Conservation (phyloP, 2,113 vertebrate genomes). For the chimpanzee (Pan troglodytes) region NHGRI_mPanTro3-v2.1_pri NC_072401.2:89945001-89945500, state of each 20-base stretch:
- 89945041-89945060: slow-evolving; percentile 42
- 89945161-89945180: slow-evolving; percentile 40
- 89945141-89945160: slow-evolving; percentile 50
- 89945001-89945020: slow-evolving; percentile 38
- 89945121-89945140: slow-evolving; percentile 67
- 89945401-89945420: neutral
- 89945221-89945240: slow-evolving; percentile 44
- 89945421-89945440: neutral
- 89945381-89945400: neutral
- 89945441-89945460: neutral
- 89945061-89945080: slow-evolving; percentile 19
- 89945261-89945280: neutral
- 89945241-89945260: slow-evolving; percentile 49
- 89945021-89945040: slow-evolving; percentile 50
- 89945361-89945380: slow-evolving; percentile 11
- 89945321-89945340: slow-evolving; percentile 30
- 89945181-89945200: slow-evolving; percentile 40
- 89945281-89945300: slow-evolving; percentile 29
- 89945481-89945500: neutral
- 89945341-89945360: slow-evolving; percentile 38
- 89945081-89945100: slow-evolving; percentile 56
- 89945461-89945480: neutral
- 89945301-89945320: slow-evolving; percentile 21
- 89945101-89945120: slow-evolving; percentile 38
- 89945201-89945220: slow-evolving; percentile 56